Base-by-base conservation (phyloP, 2,888 invertebrate genomes). In the Zygaena filipendulae region DNA sequence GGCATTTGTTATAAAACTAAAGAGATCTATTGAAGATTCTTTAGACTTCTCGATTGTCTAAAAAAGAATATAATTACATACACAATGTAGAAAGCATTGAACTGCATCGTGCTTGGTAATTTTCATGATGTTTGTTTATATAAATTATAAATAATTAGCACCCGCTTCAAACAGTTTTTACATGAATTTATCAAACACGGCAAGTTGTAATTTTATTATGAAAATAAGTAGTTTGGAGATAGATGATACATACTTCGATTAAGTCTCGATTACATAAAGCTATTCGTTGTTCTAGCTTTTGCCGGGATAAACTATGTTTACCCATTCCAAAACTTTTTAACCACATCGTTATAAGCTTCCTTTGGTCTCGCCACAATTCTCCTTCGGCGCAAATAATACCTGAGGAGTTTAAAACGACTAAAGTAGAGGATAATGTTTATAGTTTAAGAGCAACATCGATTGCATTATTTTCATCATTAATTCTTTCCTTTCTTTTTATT, bases 301-400 rank as follows among this genome's bases (percentile, higher is more conserved):
- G 80, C 13, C 87, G 79, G 26, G 82, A 83, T 8, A 70, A 47
- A 23, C 86, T 84, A 36, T 82, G 82, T 49, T 88, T 89, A 23
- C 85, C 81, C 82, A 88, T 75, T 3, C 92, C 92, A 41, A 91
- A 82, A 44, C 84, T 83, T 56, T 88, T 87, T 3, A 95, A 68
- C 71, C 87, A 88, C n/a, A 80, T 72, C 8, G 84, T 80, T 2
- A 89, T 83, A 46, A 91, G 87, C 45, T 85, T 87, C 32, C 94
- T 82, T 50, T 94, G 93, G 45, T 92, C 90, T 54, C 84, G 88
- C 94, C 94, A 95, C 9, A 88, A 62, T 2, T 82, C 82, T 1
- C 92, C 93, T 58, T 92, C 89, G 2, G 93, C 86, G 44, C 91
- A 91, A 45, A 94, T 88, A 11, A 95, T 70, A 36, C 94, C 94